Base-by-base conservation (phyloP, 2,888 invertebrate species). In the Epirrita christyi region DNA sequence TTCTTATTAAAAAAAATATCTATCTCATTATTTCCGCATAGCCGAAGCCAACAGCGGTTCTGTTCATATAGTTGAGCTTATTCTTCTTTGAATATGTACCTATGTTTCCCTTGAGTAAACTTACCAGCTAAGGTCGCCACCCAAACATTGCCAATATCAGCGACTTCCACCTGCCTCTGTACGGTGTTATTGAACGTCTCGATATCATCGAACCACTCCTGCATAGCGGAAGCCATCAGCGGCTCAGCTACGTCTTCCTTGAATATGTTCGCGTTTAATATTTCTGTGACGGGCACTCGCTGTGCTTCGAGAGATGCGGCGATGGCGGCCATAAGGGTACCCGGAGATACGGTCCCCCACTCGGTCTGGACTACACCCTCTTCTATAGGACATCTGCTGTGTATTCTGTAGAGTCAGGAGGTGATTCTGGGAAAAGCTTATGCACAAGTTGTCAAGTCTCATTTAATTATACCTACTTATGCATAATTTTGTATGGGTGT, bases 301-400 rank as follows among this genome's bases (percentile, higher is more conserved):
- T 95, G 94, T 10, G 88, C 83, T 70, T 95, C 93, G n/a, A 95
- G 78, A 0, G 93, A 92, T 0, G 95, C 91, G 0, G 94, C 93
- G 49, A 95, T 83, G 0, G 93, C 94, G 3, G 93, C 89, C 56
- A 95, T 88, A 7, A 95, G 71, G 1, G 93, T 92, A 0, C 94
- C 94, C 0, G 93, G 88, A 5, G 94, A 86, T 61, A 95, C 76
- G 0, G 94, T 91, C 2, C 94, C 95, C 92, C 93, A 95, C 3
- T 90, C 85, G 0, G 94, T 94, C 72, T 93, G 88, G 8, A 95
- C 84, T 0, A 95, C 94, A 0, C 96, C 96, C 34, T 92, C 89
- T 85, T 95, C 95, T 58, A 94, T 87, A 0, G 95, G 95, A 73
- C 95, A 95, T 67, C 92, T 78, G 68, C 93, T 93, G 50, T 75